Evolutionary conservation across 2,888 invertebrate species (phyloP), one percentile per base, ranked within the genome.

Genomic region (Drosophila pseudotakahashii): DNA sequence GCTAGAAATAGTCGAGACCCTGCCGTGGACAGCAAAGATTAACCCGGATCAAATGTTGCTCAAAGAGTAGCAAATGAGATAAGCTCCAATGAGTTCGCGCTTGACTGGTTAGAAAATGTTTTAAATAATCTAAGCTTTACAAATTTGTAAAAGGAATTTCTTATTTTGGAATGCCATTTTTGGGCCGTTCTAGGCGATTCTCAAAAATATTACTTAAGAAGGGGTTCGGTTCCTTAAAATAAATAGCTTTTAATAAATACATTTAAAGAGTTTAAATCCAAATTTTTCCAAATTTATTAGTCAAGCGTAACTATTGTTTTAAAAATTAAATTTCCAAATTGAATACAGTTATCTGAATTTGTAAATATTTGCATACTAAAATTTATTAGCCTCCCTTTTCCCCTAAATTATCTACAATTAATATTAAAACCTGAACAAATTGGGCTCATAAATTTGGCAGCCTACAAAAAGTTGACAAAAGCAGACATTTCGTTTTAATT

Each of bases 31-130:
- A 68, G 66, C 66, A 54, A 34, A 19, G 68, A 66, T 66, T 68
- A 68, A 66, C 66, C 66, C 66, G 66, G 23, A 68, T 66, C 66
- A 66, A 66, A 47, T 54, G 68, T 68, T n/a, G 39, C 39, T 37
- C 23, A 68, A 30, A 66, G 30, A n/a, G 39, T 42, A 19, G 19
- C 23, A 48, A 48, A 62, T 14, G 61, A 45, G 60, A 62, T 63
- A 48, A 63, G 63, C 63, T 41, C 23, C 41, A 32, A 37, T 60
- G 30, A 61, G 30, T 62, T 61, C 47, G 32, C 62, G 47, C 61
- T 47, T 47, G 23, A 47, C 14, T 16, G 62, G 16, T 10, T 62
- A 11, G 9, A 37, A 30, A 60, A 30, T 30, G 37, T 32, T 23
- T 7, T 14, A 47, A 62, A 32, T 16, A 34, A 34, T 34, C 32